phyloP scores from a whole-genome alignment of 2,113 vertebrate species.

The Asarcornis scutulata region DNA sequence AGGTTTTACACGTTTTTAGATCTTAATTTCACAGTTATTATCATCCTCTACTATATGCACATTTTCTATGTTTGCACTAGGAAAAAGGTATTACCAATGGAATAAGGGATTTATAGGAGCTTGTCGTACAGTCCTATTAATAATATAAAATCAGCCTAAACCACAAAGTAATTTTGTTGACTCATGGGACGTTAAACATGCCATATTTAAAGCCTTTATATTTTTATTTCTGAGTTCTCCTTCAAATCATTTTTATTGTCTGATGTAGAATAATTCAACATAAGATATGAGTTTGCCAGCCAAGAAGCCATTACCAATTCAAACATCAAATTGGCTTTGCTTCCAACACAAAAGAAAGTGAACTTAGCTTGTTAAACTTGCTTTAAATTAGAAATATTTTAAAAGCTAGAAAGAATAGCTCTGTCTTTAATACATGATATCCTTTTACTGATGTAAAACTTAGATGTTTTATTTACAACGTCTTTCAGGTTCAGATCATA shows the following conservation, averaged over 20 bases:
- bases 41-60: background rate
- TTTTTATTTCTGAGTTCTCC: slow-evolving; percentile 45
- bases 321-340: slow-evolving; percentile 37
- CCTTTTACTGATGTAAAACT: background rate
- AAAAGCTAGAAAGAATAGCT: background rate
- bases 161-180: slow-evolving; percentile 67
- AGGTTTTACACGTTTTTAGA: slow-evolving; percentile 10
- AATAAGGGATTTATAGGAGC: slow-evolving; percentile 52
- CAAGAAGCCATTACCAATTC: slow-evolving; percentile 42
- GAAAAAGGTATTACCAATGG: slow-evolving; percentile 27
- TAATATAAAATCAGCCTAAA: slow-evolving; percentile 61
- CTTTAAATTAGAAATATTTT: slow-evolving; percentile 8
- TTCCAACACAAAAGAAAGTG: background rate
- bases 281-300: slow-evolving; percentile 25
- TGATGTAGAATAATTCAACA: slow-evolving; percentile 60
- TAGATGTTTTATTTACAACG: background rate
- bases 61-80: slow-evolving; percentile 32
- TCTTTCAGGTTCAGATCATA: background rate
- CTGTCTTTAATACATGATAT: background rate
- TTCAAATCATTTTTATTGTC: slow-evolving; percentile 59
- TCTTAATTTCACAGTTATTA: slow-evolving; percentile 50
- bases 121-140: slow-evolving; percentile 50
- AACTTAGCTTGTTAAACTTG: slow-evolving; percentile 7
- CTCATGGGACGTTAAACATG: slow-evolving; percentile 60
- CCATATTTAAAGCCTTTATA: slow-evolving; percentile 45